Conservation (phyloP, 2,113 vertebrate genomes). For the Pelusios castaneus region DNA sequence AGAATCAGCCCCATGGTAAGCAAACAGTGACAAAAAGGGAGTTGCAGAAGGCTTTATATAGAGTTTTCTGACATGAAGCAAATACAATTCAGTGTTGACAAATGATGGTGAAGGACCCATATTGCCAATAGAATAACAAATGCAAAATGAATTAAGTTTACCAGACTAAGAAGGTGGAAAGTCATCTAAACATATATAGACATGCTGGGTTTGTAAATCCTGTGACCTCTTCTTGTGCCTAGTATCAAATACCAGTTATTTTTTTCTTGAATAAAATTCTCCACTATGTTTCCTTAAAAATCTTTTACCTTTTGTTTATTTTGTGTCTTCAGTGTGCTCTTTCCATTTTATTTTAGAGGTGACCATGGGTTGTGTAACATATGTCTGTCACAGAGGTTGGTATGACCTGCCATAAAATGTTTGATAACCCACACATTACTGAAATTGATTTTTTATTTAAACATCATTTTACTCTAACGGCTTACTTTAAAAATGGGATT, state of each 20-base stretch:
- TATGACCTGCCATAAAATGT: neutral
- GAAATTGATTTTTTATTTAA: neutral
- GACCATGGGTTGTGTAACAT: constrained; percentile 19
- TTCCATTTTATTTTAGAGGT: constrained; percentile 4
- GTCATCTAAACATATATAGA: constrained; percentile 25
- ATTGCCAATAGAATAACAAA: constrained; percentile 39
- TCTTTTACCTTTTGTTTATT: constrained; percentile 1
- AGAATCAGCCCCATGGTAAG: constrained; percentile 7
- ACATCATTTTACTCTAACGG: neutral
- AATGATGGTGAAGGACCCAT: constrained; percentile 14
- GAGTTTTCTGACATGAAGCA: constrained; percentile 37
- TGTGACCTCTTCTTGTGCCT: neutral
- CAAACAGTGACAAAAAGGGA: constrained; percentile 30
- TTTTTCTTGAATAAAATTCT: neutral
- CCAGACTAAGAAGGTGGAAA: constrained; percentile 47
- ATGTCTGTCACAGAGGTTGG: neutral
- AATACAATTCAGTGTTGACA: constrained; percentile 53
- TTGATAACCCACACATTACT: constrained; percentile 18
- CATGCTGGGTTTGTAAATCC: constrained; percentile 9
- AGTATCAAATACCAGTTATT: constrained; percentile 9
- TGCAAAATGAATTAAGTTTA: constrained; percentile 63
- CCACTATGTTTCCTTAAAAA: neutral
- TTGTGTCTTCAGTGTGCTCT: constrained; percentile 1
- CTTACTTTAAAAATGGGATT: neutral
- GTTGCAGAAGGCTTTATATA: constrained; percentile 11